These are phyloP conservation scores for Trematomus bernacchii DNA, from an alignment of 2,797 vertebrate species.

Conservation along the genomic window DNA sequence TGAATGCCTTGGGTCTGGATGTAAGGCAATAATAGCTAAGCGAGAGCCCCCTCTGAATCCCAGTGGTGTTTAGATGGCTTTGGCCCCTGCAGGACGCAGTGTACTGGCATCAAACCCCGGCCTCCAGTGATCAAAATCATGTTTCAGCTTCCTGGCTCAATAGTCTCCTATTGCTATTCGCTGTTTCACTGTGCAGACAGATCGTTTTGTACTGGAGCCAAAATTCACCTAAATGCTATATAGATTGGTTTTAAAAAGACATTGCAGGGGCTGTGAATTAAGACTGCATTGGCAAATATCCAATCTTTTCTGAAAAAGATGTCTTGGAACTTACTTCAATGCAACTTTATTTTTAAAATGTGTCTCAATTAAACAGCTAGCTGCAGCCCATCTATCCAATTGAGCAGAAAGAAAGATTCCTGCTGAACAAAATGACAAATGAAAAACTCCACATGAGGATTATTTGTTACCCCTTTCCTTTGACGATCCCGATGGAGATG, in stretches of 20 bases:
- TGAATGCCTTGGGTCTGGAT: constrained; percentile 35
- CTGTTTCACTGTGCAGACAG: constrained; percentile 2
- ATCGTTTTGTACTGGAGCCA: constrained; percentile 9
- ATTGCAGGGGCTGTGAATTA: neutral
- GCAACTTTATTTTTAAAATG: neutral
- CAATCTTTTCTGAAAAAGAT: neutral
- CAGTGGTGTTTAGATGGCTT: constrained; percentile 37
- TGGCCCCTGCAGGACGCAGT: constrained; percentile 34
- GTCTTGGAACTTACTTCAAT: neutral
- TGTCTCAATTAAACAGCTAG: neutral
- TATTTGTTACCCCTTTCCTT: constrained; percentile 30
- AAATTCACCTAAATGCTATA: neutral
- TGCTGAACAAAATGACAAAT: constrained; percentile 3
- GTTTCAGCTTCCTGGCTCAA: constrained; percentile 39
- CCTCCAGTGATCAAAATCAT: constrained; percentile 19
- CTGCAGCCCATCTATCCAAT: neutral
- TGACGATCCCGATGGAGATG: constrained; percentile 18
- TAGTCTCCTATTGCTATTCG: constrained; percentile 14
- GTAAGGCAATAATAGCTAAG: constrained; percentile 47
- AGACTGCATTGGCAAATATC: neutral
- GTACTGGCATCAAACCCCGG: constrained; percentile 27
- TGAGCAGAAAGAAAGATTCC: neutral
- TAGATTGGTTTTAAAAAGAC: constrained; percentile 24
- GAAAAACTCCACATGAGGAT: neutral
- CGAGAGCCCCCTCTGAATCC: constrained; percentile 29